Evolutionary conservation across 2,113 vertebrate species (phyloP).

Genomic region (Poicephalus gulielmi): DNA sequence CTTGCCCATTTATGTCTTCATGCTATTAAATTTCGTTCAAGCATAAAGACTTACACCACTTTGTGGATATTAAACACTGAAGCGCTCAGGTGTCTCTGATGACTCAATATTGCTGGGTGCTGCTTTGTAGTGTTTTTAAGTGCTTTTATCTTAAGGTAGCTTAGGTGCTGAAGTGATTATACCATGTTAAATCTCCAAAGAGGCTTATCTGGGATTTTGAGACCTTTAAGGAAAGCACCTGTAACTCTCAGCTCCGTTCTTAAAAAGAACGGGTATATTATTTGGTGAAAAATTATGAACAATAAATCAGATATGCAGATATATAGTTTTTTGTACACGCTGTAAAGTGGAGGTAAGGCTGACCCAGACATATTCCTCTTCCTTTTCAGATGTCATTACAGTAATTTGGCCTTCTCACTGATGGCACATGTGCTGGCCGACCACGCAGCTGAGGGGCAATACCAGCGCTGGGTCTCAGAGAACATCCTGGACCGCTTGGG

Average conservation of each 20-base stretch:
- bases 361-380: neutral
- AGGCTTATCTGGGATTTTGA: constrained; percentile 7
- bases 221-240: neutral
- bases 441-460: constrained; percentile 75
- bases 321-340: neutral
- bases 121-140: constrained; percentile 22
- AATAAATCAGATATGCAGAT: neutral
- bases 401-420: constrained; percentile 90
- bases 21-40: neutral
- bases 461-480: constrained; percentile 85
- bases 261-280: neutral
- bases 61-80: neutral
- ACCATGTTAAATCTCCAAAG: neutral
- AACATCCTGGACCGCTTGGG: constrained; percentile 83
- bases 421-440: constrained; percentile 84
- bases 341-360: neutral
- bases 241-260: neutral
- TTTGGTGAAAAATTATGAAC: neutral
- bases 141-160: constrained; percentile 28
- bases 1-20: neutral
- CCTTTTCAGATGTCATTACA: constrained; percentile 88
- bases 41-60: neutral
- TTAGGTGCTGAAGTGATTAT: neutral
- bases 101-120: neutral
- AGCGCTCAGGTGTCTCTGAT: neutral